A percentile compares a stretch with the other conserved stretches of the same genome.
Conservation (phyloP, 2,888 invertebrate species). For the Tridacna gigas region DNA sequence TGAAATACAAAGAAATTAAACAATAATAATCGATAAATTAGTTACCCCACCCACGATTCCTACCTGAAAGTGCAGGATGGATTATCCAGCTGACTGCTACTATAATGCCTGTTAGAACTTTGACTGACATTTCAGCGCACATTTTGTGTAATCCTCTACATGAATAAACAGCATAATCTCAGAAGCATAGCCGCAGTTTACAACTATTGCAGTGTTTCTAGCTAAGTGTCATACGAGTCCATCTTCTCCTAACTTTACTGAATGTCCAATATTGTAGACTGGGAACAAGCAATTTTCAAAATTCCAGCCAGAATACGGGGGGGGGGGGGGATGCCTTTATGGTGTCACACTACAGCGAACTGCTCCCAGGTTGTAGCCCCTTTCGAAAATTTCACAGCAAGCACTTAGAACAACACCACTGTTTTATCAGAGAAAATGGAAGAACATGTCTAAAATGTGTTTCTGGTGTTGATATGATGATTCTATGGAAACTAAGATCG, state of each 20-base stretch:
- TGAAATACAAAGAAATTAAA: conserved; percentile 19
- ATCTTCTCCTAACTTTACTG: conserved; percentile 21
- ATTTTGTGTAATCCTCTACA: conserved; percentile 14
- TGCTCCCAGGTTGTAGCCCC: too few relatives aligned
- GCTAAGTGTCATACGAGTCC: not conserved
- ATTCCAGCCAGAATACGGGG: too few relatives aligned
- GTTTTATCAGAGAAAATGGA: too few relatives aligned
- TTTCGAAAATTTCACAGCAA: too few relatives aligned
- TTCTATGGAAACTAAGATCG: too few relatives aligned
- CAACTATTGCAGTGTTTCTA: not conserved
- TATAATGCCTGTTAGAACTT: conserved; percentile 1
- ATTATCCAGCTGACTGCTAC: conserved; percentile 13
- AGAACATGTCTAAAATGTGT: too few relatives aligned
- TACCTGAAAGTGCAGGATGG: conserved; percentile 14
- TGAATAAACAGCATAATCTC: conserved; percentile 10
- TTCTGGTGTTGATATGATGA: too few relatives aligned
- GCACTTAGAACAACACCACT: too few relatives aligned
- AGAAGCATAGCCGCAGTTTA: not conserved
- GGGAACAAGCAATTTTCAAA: not conserved
- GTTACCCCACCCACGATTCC: conserved; percentile 11
- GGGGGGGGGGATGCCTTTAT: too few relatives aligned
- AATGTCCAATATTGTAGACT: conserved; percentile 18
- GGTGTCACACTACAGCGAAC: too few relatives aligned
- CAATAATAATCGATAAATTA: conserved; percentile 6
- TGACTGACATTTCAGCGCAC: conserved; percentile 16